phyloP scores from a whole-genome alignment of 2,113 vertebrate species.

The Nanorana parkeri region DNA sequence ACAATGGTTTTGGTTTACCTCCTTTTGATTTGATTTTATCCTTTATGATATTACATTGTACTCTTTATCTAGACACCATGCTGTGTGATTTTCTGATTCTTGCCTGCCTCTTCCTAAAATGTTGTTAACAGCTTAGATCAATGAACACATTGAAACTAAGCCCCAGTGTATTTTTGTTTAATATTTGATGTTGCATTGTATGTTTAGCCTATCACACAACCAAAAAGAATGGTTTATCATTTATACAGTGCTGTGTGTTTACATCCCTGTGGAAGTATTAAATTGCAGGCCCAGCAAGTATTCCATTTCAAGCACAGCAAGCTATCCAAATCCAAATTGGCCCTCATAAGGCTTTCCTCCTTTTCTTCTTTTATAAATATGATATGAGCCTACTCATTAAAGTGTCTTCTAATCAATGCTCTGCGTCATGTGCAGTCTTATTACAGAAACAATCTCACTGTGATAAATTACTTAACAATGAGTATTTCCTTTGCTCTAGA shows the following conservation, averaged over 20 bases:
- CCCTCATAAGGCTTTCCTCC: not conserved
- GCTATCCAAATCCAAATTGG: not conserved
- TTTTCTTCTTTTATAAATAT: conserved; percentile 44
- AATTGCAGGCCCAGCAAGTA: conserved; percentile 40
- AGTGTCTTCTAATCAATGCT: conserved; percentile 35
- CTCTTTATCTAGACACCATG: conserved; percentile 9
- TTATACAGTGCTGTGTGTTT: conserved; percentile 46
- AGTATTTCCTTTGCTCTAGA: conserved; percentile 59
- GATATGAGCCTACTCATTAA: conserved; percentile 56
- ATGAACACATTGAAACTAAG: conserved; percentile 34
- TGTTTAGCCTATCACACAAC: conserved; percentile 45
- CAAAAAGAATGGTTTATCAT: conserved; percentile 40
- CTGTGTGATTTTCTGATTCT: conserved; percentile 22
- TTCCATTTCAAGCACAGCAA: conserved; percentile 43
- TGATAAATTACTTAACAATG: conserved; percentile 55
- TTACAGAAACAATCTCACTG: conserved; percentile 20
- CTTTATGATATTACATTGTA: not conserved
- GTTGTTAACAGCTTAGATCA: conserved; percentile 41
- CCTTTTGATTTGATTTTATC: not conserved
- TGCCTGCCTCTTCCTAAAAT: conserved; percentile 40
- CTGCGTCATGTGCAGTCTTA: conserved; percentile 45
- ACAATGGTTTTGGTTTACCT: not conserved
- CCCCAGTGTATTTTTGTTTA: conserved; percentile 24
- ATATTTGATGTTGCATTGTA: conserved; percentile 55
- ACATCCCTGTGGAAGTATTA: not conserved